Evolutionary conservation across 2,113 vertebrate genomes (phyloP).

Genomic region (Thymallus thymallus): DNA sequence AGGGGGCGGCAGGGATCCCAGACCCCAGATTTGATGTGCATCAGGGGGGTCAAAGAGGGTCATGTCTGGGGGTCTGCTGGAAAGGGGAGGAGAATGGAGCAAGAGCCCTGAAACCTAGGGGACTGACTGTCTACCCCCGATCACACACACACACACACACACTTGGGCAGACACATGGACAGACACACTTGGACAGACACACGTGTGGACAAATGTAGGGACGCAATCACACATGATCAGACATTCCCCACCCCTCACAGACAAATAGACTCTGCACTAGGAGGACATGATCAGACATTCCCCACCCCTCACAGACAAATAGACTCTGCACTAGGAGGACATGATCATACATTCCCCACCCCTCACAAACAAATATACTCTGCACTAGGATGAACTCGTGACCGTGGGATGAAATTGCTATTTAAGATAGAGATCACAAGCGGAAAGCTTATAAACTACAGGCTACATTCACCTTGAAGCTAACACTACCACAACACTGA

Average conservation of each 20-base stretch:
- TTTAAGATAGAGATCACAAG: conserved; percentile 22
- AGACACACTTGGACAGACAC: conserved; percentile 18
- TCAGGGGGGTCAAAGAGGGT: conserved; percentile 50
- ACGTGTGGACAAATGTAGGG: neutral
- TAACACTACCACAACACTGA: conserved; percentile 9
- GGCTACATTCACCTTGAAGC: conserved; percentile 44
- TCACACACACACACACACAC: conserved; percentile 41
- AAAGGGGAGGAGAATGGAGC: conserved; percentile 9
- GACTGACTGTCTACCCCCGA: conserved; percentile 49
- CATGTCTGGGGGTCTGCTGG: conserved; percentile 41
- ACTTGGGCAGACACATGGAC: neutral
- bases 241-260: neutral
- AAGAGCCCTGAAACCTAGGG: conserved; percentile 27
- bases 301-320: neutral
- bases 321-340: neutral
- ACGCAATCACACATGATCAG: neutral
- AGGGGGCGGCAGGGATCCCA: conserved; percentile 6
- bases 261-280: neutral
- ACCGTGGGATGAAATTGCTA: neutral
- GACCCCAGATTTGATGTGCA: conserved; percentile 48
- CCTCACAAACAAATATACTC: neutral
- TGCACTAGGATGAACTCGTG: neutral
- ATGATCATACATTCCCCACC: neutral
- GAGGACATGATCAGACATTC: no score
- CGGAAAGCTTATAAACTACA: neutral